Base-by-base conservation (phyloP, 1,140 invertebrate species). In the Hestina assimilis region DNA sequence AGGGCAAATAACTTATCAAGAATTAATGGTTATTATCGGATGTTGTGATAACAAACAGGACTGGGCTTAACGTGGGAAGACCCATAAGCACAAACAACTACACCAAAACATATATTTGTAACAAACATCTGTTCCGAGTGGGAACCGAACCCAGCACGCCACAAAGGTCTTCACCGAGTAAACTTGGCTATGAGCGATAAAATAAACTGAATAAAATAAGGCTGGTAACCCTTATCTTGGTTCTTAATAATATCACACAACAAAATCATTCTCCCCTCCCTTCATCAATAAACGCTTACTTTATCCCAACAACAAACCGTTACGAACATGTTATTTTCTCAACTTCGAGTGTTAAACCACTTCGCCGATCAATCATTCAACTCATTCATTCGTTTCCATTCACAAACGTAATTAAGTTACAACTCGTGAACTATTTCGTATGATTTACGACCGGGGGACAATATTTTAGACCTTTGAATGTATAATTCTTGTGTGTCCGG, bases 391-490 rank as follows among this genome's bases (percentile, higher is more conserved):
- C 45, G 31, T 17, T 29, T 26, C n/a, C 26, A 19, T 26, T 20
- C 9, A 26, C 43, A 47, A 15, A 8, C 33, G 33, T 48, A 48
- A 48, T 48, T 48, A 48, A 48, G 45, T 48, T 33, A 46, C 29
- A 48, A 50, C 33, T 38, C n/a, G 29, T 23, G 29, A 38, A 38
- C 21, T 50, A 50, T 55, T 64, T 43, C 50, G 28, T 24, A 54
- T 61, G 63, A 66, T 63, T 70, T 70, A 70, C 61, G 50, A 61
- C 33, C 54, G 41, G 58, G 40, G 58, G 52, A 61, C 52, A 60
- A 63, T 56, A 63, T 69, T 63, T 64, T 58, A 60, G 53, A 56
- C 48, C 51, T 57, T 40, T 43, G 35, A 29, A 52, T 43, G 43
- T 46, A 57, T 58, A 57, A 45, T 47, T 60, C 58, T 54, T 41